Conservation (phyloP, 2,113 vertebrate species). For the Tetrax tetrax region DNA sequence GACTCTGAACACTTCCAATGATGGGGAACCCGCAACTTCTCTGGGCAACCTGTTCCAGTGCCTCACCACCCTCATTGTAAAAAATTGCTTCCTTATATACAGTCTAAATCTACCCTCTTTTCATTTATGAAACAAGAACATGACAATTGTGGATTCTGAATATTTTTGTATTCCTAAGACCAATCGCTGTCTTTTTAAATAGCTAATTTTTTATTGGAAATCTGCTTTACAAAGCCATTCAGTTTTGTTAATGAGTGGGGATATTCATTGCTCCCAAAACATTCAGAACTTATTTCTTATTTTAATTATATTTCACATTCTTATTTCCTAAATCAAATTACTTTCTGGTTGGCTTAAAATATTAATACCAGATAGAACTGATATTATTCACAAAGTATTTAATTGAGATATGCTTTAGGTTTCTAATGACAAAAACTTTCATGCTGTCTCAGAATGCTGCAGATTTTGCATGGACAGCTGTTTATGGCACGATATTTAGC, state of each 20-base stretch:
- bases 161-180: neutral
- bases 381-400: neutral
- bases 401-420: neutral
- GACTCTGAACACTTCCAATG: neutral
- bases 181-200: neutral
- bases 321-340: neutral
- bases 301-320: neutral
- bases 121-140: neutral
- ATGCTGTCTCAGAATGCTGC: neutral
- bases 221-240: neutral
- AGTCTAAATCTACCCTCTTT: neutral
- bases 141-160: accelerated
- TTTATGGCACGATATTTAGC: neutral
- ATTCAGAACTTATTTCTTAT: neutral
- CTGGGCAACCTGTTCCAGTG: neutral
- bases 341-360: neutral
- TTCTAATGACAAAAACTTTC: neutral
- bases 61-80: accelerated
- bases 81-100: neutral
- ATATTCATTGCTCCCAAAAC: neutral
- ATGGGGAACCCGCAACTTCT: neutral
- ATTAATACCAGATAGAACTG: neutral
- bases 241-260: neutral
- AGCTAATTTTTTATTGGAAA: neutral
- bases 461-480: neutral